Evolutionary conservation across 2,797 vertebrate genomes (phyloP).

Genomic region (Acridotheres tristis): DNA sequence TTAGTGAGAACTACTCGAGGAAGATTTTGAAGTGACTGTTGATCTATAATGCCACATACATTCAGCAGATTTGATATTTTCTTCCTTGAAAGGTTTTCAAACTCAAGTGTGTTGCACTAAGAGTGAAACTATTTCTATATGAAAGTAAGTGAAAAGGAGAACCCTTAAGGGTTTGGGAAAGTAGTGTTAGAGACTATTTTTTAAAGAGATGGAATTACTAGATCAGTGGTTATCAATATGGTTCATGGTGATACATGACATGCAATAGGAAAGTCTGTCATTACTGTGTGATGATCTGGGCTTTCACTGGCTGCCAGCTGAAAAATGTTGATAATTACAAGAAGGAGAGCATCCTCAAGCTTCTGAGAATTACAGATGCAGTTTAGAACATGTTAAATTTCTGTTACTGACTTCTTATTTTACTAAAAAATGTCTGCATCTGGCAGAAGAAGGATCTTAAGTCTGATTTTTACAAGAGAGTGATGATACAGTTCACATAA

Average conservation of each 20-base stretch:
- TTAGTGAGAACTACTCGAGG: background rate
- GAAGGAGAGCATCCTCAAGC: background rate
- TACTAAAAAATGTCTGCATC: background rate
- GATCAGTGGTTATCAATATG: background rate
- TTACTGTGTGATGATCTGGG: background rate
- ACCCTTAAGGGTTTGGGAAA: background rate
- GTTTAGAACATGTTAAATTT: background rate
- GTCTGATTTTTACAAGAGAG: background rate
- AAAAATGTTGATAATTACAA: background rate
- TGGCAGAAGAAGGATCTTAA: background rate
- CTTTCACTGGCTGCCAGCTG: background rate
- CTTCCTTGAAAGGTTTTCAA: background rate
- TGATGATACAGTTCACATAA: background rate
- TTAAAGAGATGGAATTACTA: background rate
- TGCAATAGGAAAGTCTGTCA: background rate
- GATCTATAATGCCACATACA: background rate
- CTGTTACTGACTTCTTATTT: background rate
- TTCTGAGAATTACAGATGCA: background rate
- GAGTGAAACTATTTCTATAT: background rate
- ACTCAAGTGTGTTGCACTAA: background rate
- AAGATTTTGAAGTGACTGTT: background rate
- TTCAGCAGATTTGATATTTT: background rate
- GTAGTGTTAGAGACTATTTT: background rate
- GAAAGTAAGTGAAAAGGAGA: background rate
- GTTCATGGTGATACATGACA: background rate